Evolutionary conservation across 2,113 vertebrate species (phyloP).

Genomic region (Microtus montanus): DNA sequence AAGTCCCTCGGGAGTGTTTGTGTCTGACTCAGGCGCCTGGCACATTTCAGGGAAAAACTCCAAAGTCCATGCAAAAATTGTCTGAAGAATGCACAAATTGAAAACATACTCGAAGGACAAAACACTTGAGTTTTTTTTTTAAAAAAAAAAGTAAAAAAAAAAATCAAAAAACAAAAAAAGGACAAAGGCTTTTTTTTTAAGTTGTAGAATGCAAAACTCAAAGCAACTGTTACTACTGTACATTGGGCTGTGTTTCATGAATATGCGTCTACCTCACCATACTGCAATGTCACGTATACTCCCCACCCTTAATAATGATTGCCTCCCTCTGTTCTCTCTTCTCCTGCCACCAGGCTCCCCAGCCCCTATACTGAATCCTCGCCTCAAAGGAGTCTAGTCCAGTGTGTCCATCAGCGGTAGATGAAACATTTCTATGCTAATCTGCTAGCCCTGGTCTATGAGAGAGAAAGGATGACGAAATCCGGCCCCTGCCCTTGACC

Average conservation of each 20-base stretch:
- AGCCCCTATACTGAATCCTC: background rate
- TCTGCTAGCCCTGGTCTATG: slow-evolving; percentile 70
- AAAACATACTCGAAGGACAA: slow-evolving; percentile 76
- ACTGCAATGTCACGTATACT: slow-evolving; percentile 84
- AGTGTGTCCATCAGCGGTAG: slow-evolving; percentile 40
- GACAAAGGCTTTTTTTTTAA: slow-evolving; percentile 25
- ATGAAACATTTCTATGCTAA: slow-evolving; percentile 55
- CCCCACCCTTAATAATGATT: slow-evolving; percentile 83
- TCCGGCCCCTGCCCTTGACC: slow-evolving; percentile 63
- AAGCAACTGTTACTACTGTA: slow-evolving; percentile 82
- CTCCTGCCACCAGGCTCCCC: background rate
- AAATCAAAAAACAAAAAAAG: background rate
- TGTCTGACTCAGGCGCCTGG: slow-evolving; percentile 68
- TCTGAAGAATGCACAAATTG: slow-evolving; percentile 77
- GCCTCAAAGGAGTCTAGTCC: slow-evolving; percentile 27
- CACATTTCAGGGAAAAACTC: slow-evolving; percentile 76
- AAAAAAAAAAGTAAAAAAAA: background rate
- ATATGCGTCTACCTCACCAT: slow-evolving; percentile 87
- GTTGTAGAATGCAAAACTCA: slow-evolving; percentile 78
- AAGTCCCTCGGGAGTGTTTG: slow-evolving; percentile 58
- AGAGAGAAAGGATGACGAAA: slow-evolving; percentile 14
- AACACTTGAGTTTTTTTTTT: slow-evolving; percentile 45
- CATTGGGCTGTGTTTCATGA: slow-evolving; percentile 80
- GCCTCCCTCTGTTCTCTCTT: slow-evolving; percentile 67
- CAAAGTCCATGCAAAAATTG: slow-evolving; percentile 71